A percentile compares a stretch with the other conserved stretches of the same genome.
phyloP scores from a whole-genome alignment of 2,113 vertebrate species.

The Charina bottae region DNA sequence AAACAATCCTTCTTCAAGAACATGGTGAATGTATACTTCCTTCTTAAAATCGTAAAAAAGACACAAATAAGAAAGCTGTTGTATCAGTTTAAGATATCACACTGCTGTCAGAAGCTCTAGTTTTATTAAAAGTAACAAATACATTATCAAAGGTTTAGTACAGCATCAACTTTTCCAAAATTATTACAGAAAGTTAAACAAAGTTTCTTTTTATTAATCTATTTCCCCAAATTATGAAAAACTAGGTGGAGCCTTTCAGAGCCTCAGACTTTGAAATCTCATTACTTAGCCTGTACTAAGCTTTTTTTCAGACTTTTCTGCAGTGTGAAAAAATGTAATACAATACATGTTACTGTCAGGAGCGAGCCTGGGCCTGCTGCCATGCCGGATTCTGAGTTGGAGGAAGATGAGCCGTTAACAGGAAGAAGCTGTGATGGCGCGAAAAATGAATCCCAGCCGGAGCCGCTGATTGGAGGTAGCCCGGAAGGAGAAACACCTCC shows the following conservation, averaged over 20 bases:
- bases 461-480: too few relatives aligned
- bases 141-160: neutral
- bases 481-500: too few relatives aligned
- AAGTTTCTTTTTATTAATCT: neutral
- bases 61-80: conserved; percentile 2
- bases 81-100: neutral
- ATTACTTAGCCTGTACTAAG: neutral
- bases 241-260: neutral
- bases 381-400: too few relatives aligned
- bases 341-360: neutral
- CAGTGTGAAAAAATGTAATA: neutral
- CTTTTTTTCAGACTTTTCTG: neutral
- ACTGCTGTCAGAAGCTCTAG: neutral
- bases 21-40: neutral
- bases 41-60: conserved; percentile 17
- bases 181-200: neutral
- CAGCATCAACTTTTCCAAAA: conserved; percentile 9
- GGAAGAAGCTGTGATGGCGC: too few relatives aligned
- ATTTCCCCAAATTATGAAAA: neutral
- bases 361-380: too few relatives aligned
- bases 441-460: too few relatives aligned
- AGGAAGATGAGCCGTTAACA: too few relatives aligned
- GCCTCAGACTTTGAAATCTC: neutral
- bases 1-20: neutral
- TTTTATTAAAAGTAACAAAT: conserved; percentile 13